Conservation (phyloP, 2,113 vertebrate species). For the Cyrtonyx montezumae region DNA sequence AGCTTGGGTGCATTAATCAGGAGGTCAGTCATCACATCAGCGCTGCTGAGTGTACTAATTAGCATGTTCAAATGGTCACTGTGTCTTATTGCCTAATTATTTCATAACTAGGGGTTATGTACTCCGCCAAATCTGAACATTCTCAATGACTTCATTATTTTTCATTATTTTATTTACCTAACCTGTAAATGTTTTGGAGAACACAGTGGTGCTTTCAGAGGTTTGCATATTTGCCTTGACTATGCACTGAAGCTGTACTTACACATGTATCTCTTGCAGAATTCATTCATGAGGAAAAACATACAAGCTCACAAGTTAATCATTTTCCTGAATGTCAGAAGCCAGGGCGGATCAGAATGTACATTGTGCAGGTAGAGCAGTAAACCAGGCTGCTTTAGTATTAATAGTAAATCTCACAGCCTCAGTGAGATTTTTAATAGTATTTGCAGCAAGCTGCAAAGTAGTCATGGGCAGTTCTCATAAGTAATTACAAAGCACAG, state of each 20-base stretch:
- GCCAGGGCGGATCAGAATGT: slow-evolving; percentile 43
- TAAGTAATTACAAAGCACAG: background rate
- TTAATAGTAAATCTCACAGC: slow-evolving; percentile 46
- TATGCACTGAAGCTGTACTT: slow-evolving; percentile 28
- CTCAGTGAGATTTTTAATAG: background rate
- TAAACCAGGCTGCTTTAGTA: slow-evolving; percentile 43
- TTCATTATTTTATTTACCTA: background rate
- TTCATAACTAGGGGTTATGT: slow-evolving; percentile 8
- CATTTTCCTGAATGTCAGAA: slow-evolving; percentile 57
- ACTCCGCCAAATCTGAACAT: background rate
- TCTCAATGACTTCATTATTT: background rate
- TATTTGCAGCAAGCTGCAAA: slow-evolving; percentile 21
- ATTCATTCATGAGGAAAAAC: slow-evolving; percentile 72
- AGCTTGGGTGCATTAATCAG: background rate
- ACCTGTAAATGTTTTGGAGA: slow-evolving; percentile 5
- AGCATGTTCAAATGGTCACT: background rate
- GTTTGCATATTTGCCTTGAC: background rate
- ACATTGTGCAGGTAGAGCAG: background rate
- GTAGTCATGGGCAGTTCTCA: background rate
- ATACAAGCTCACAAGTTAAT: slow-evolving; percentile 62
- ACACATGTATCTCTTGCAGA: slow-evolving; percentile 61
- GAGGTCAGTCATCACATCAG: background rate
- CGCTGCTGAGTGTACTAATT: background rate
- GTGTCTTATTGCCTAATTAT: slow-evolving; percentile 34
- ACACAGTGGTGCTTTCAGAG: slow-evolving; percentile 1